These are phyloP conservation scores for Diploscapter pachys DNA, from an alignment of 1,140 invertebrate species.

Conservation along the genomic window DNA sequence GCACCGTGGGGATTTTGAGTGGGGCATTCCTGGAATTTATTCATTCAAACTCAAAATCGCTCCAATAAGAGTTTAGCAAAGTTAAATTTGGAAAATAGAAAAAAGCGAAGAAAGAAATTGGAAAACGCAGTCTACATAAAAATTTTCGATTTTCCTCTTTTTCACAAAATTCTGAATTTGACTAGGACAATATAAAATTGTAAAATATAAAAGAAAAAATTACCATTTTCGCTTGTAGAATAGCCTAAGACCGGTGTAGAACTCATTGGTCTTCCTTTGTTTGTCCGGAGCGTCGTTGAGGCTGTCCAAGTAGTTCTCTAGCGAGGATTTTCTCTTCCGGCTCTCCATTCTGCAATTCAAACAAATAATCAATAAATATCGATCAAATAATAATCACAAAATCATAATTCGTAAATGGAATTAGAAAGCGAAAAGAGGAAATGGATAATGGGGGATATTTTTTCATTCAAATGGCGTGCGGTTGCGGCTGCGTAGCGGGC, in stretches of 20 bases:
- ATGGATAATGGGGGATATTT: too few relatives aligned
- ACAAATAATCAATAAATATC: not conserved
- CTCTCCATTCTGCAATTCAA: constrained; percentile 22
- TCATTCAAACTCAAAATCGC: not conserved
- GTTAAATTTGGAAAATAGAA: too few relatives aligned
- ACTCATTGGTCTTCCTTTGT: constrained; percentile 18
- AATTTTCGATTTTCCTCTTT: not conserved
- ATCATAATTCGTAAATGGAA: too few relatives aligned
- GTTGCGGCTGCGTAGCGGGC: too few relatives aligned
- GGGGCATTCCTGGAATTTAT: constrained; percentile 38
- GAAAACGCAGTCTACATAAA: not conserved
- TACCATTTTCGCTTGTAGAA: constrained; percentile 33
- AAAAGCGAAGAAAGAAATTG: not conserved
- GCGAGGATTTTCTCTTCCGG: constrained; percentile 30
- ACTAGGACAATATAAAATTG: not conserved
- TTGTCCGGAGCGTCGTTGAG: constrained; percentile 32
- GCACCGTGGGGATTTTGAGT: constrained; percentile 40
- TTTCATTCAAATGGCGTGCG: too few relatives aligned
- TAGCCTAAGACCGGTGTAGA: constrained; percentile 18
- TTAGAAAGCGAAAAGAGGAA: too few relatives aligned
- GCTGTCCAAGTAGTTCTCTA: constrained; percentile 29
- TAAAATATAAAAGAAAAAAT: constrained; percentile 18
- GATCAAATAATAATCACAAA: too few relatives aligned
- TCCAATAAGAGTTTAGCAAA: too few relatives aligned
- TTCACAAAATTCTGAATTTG: too few relatives aligned